Evolutionary conservation across 2,113 vertebrate species (phyloP), one percentile per base, ranked within the genome.

Genomic region (Epinephelus cyanopodus): DNA sequence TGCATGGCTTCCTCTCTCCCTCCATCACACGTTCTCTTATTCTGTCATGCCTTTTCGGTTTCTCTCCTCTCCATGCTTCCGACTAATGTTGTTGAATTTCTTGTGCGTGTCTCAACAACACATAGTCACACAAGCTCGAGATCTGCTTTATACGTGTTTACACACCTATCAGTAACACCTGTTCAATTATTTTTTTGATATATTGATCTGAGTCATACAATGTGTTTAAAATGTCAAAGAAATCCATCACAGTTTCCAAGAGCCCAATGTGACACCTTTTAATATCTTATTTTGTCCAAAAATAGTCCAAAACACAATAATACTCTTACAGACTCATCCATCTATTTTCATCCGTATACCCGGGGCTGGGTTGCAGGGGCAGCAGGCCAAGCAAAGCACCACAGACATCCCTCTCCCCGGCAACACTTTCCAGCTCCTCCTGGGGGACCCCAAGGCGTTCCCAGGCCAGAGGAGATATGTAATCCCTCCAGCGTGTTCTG

Each of bases 1-100:
- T 37, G 15, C 50, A 27, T 77, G 58, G 53, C 81, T 74, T 82
- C 52, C 33, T 74, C 33, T 54, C 58, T 25, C 54, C 21, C 37
- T 27, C 27, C 48, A 45, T 71, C 45, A 53, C 61, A 66, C 64
- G 47, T 72, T 61, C 70, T 53, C 48, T 6, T 78, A 39, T 42
- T 69, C 56, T 54, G 21, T 76, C 67, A 15, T 19, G 45, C 61
- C 25, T 64, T 86, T 57, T 48, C 10, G 6, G 15, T 53, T 60
- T 72, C 29, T 47, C 3, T 72, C 21, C 67, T 48, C 42, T 17
- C 33, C 47, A 62, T 39, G 29, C 14, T 74, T 42, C 17, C 33
- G 1, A 27, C 7, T 25, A 58, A 54, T 56, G 47, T 62, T 48
- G 56, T 57, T 53, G 42, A 74, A 61, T 63, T 86, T 62, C 21